Conservation (phyloP, 2,113 vertebrate species). For the Gila orcuttii region DNA sequence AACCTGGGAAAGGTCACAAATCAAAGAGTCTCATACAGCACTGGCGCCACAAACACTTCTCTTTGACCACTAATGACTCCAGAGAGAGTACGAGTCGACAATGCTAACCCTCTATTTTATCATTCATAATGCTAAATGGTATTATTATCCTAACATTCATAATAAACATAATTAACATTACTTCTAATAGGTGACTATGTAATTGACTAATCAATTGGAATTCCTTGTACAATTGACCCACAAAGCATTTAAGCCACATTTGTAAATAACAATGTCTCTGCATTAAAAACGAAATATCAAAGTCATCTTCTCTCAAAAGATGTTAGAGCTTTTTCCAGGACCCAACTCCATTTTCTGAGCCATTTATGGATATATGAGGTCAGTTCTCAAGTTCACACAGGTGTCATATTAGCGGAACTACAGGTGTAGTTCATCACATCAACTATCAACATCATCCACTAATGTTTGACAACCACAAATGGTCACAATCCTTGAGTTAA, state of each 20-base stretch:
- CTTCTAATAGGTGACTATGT: neutral
- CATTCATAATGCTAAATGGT: conserved; percentile 39
- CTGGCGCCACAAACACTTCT: conserved; percentile 46
- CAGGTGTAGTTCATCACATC: neutral
- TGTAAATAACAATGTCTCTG: neutral
- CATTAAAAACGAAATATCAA: neutral
- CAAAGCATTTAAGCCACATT: neutral
- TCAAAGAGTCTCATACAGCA: conserved; percentile 54
- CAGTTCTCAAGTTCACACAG: neutral
- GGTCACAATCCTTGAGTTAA: neutral
- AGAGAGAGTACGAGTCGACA: conserved; percentile 32
- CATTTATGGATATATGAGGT: neutral
- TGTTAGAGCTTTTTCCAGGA: neutral
- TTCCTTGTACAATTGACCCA: neutral
- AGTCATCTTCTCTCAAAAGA: neutral
- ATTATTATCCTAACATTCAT: conserved; percentile 21
- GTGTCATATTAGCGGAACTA: neutral
- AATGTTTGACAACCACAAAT: conserved; percentile 7
- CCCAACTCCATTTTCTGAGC: neutral
- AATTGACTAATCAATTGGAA: conserved; percentile 5
- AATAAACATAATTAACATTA: conserved; percentile 14
- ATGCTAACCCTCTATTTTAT: conserved; percentile 34
- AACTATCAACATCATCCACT: neutral
- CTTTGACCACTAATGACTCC: conserved; percentile 43
- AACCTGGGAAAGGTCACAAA: conserved; percentile 59